Evolutionary conservation across 2,888 invertebrate species (phyloP).

Genomic region (Psococerastis gibbosa): DNA sequence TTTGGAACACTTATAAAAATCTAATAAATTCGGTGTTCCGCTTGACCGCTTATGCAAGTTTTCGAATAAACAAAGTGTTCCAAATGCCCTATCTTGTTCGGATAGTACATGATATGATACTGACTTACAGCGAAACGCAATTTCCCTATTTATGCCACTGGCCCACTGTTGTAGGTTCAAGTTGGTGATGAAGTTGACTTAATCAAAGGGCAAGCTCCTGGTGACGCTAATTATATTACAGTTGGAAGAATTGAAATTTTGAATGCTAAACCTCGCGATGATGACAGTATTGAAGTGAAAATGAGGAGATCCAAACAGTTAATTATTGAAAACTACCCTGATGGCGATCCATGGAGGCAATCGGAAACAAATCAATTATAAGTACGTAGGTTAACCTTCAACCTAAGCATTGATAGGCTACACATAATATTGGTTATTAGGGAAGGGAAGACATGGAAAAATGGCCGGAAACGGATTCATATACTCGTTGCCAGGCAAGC

Average conservation of each 20-base stretch:
- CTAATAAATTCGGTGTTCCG: too few relatives aligned
- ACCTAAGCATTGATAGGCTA: background rate
- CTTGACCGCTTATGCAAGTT: too few relatives aligned
- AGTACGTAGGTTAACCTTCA: background rate
- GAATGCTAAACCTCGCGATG: conserved; percentile 32
- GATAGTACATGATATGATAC: too few relatives aligned
- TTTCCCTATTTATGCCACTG: too few relatives aligned
- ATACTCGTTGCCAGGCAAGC: too few relatives aligned
- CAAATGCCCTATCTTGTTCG: too few relatives aligned
- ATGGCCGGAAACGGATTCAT: too few relatives aligned
- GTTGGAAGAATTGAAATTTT: conserved; percentile 50
- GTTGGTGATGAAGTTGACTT: conserved; percentile 62
- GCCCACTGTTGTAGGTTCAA: conserved; percentile 35
- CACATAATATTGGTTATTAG: too few relatives aligned
- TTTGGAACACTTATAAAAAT: too few relatives aligned
- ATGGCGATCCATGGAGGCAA: conserved; percentile 29
- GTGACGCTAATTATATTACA: conserved; percentile 47
- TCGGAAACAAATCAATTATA: background rate
- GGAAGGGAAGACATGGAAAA: too few relatives aligned
- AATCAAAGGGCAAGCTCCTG: conserved; percentile 42
- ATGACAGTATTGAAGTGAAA: conserved; percentile 30
- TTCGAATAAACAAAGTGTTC: too few relatives aligned
- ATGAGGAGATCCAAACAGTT: conserved; percentile 47
- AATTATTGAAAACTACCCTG: conserved; percentile 48
- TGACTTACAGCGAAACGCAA: too few relatives aligned